Conservation (phyloP, 2,888 invertebrate species). For the Heliconius aoede region DNA sequence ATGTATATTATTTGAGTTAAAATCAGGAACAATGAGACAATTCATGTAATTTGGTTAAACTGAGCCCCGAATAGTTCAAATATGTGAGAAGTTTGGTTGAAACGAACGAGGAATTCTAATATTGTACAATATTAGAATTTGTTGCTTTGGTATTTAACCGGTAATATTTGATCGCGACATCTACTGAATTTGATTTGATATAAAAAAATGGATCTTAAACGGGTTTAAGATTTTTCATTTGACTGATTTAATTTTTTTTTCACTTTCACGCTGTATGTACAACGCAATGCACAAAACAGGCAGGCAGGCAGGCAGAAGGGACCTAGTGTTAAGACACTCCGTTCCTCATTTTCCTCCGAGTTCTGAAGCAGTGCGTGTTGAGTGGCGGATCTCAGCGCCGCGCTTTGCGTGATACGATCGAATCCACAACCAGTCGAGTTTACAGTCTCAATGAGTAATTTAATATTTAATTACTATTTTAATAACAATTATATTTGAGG, state of each 20-base stretch:
- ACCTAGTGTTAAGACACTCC: too few relatives aligned
- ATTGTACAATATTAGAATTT: slow-evolving; percentile 26
- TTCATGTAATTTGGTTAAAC: background rate
- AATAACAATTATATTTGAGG: too few relatives aligned
- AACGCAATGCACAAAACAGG: background rate
- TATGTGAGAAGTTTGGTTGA: slow-evolving; percentile 23
- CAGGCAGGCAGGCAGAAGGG: background rate
- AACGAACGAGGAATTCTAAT: slow-evolving; percentile 28
- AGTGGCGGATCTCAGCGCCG: too few relatives aligned
- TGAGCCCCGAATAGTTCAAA: slow-evolving; percentile 8
- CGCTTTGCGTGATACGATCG: too few relatives aligned
- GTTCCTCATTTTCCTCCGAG: too few relatives aligned
- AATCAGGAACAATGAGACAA: slow-evolving; percentile 7
- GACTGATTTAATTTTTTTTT: too few relatives aligned
- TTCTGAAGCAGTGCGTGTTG: too few relatives aligned
- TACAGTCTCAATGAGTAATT: too few relatives aligned
- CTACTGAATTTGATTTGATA: background rate
- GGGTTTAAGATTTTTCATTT: too few relatives aligned
- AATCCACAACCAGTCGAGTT: too few relatives aligned
- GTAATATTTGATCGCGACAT: slow-evolving; percentile 12
- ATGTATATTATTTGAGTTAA: background rate
- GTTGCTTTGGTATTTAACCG: slow-evolving; percentile 26
- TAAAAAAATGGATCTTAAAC: background rate
- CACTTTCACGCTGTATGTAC: too few relatives aligned
- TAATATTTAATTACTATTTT: too few relatives aligned